Evolutionary conservation across 1,140 invertebrate species (phyloP).

Genomic region (Brachystomella parvula): DNA sequence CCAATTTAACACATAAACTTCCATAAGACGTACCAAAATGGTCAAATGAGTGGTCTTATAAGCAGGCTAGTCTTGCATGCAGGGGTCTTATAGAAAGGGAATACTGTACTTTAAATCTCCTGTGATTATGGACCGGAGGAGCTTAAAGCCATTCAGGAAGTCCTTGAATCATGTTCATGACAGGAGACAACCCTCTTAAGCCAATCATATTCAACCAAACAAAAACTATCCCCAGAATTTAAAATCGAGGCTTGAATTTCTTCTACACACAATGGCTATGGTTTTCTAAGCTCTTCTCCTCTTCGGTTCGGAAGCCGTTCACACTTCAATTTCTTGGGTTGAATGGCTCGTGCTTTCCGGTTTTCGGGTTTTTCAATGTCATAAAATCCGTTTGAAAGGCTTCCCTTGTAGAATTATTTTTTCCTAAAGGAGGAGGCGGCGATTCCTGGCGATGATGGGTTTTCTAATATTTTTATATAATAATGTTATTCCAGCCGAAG

Average conservation of each 20-base stretch:
- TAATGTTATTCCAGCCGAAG: slow-evolving; percentile 5
- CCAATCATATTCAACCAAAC: no score
- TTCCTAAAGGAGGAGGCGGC: no score
- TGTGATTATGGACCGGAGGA: slow-evolving; percentile 42
- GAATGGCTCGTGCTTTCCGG: neutral
- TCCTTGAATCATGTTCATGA: slow-evolving; percentile 37
- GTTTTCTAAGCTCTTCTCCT: neutral
- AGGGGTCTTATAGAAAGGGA: no score
- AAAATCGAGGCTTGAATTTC: no score
- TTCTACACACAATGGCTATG: neutral
- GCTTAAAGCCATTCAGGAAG: slow-evolving; percentile 30
- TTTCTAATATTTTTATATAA: neutral
- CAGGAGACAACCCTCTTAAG: slow-evolving; percentile 25
- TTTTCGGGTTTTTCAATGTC: neutral
- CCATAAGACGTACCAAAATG: no score
- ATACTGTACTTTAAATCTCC: neutral
- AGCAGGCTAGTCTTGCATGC: no score
- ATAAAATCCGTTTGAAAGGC: slow-evolving; percentile 5
- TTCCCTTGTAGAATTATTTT: neutral
- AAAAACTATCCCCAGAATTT: no score
- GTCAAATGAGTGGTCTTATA: no score
- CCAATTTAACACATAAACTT: no score
- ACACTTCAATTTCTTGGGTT: no score
- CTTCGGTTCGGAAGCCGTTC: neutral
- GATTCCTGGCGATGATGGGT: neutral